These are phyloP conservation scores for Rissa tridactyla DNA, from an alignment of 2,113 vertebrate genomes.

Conservation along the genomic window DNA sequence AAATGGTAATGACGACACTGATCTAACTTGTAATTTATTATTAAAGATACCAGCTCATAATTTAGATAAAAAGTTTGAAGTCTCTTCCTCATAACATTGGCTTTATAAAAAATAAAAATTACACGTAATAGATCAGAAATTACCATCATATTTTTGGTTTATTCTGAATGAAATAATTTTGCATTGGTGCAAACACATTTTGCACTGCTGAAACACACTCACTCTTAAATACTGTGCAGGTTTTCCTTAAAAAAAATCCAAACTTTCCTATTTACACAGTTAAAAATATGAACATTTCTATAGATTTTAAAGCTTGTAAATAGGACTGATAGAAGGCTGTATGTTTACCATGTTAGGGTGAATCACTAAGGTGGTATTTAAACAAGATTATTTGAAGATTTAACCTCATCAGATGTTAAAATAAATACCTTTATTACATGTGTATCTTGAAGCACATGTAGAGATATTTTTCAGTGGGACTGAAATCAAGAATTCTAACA, in stretches of 20 bases:
- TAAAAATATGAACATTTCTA: background rate
- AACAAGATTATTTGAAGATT: background rate
- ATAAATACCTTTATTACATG: background rate
- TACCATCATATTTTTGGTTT: background rate
- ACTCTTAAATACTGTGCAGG: background rate
- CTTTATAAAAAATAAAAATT: background rate
- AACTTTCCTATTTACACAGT: background rate
- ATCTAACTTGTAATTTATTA: background rate
- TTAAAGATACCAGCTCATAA: background rate
- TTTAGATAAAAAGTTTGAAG: background rate
- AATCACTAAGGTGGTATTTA: background rate
- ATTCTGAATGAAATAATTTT: background rate
- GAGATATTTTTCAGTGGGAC: background rate
- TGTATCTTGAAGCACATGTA: background rate
- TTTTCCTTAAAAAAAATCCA: background rate
- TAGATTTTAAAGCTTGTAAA: background rate
- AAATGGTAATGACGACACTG: background rate
- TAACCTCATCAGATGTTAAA: background rate
- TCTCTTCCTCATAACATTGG: background rate
- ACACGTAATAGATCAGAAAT: background rate
- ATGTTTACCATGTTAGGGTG: background rate
- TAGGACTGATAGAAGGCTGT: background rate
- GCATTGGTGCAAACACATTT: background rate
- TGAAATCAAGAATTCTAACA: background rate
- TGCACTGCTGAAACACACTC: background rate